Evolutionary conservation across 2,113 vertebrate species (phyloP).

Genomic region (Thryonomys swinderianus): DNA sequence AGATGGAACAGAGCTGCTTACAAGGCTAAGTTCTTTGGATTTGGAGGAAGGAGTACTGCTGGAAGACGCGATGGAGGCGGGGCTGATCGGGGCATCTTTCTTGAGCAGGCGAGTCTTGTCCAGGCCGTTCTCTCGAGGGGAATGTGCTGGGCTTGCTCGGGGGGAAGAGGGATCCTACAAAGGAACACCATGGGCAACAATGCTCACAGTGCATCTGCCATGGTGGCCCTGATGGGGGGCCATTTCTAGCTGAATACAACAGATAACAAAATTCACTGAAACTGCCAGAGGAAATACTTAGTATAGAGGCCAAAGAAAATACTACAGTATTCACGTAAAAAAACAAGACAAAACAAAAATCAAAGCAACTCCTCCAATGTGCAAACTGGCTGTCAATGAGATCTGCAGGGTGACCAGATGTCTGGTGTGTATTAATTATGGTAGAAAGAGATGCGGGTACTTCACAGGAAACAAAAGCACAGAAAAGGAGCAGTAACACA

Average conservation of each 20-base stretch:
- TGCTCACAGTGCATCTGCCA: neutral
- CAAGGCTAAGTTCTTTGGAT: conserved; percentile 99
- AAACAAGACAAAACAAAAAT: conserved; percentile 31
- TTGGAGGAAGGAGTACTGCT: conserved; percentile 99
- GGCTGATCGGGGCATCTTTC: conserved; percentile 98
- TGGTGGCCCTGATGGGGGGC: neutral
- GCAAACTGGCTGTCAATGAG: neutral
- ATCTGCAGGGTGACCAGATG: neutral
- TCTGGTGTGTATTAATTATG: neutral
- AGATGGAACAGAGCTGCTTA: conserved; percentile 85
- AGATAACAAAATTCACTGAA: neutral
- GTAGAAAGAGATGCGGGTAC: neutral
- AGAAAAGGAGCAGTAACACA: neutral
- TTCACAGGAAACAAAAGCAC: neutral
- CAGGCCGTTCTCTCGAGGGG: conserved; percentile 97
- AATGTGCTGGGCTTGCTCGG: conserved; percentile 96
- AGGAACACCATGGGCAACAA: conserved; percentile 43
- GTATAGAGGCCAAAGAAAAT: neutral
- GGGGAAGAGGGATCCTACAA: conserved; percentile 97
- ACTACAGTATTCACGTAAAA: conserved; percentile 29
- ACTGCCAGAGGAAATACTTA: conserved; percentile 27
- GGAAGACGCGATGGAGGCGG: conserved; percentile 97
- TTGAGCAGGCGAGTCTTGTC: conserved; percentile 97
- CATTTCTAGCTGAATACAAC: conserved; percentile 40
- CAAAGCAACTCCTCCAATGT: conserved; percentile 21